Base-by-base conservation (phyloP, 2,888 invertebrate genomes). In the Chydorus sphaericus region DNA sequence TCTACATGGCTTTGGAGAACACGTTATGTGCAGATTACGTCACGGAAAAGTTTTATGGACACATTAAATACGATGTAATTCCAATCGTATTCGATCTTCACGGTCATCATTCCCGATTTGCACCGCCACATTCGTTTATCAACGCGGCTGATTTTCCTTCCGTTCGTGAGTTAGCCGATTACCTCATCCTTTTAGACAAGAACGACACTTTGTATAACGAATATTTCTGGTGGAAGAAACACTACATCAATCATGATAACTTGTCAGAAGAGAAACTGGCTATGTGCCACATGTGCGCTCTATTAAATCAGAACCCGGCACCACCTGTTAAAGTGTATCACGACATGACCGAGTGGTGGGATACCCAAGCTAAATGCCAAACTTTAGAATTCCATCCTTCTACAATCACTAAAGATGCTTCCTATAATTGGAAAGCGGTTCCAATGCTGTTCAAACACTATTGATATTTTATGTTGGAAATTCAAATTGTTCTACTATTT, bases 121-220 rank as follows among this genome's bases (percentile, higher is more conserved):
- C 94, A 2, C 96, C 96, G 0, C 82, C 85, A 67, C 82, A 87
- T 63, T 92, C 91, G 3, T 94, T 86, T 73, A 85, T 96, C 58
- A 94, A 96, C 71, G 91, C 96, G 23, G 94, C 96, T 67, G 93
- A 96, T 69, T 96, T 94, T 69, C 80, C 82, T 29, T 82, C 85
- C 23, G 85, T 94, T 0, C 81, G 82, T 65, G 85, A 87, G 62
- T 74, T 96, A 60, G 94, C 94, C 33, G 79, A 81, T 30, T 94
- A 93, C 71, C 75, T 96, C 56, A 80, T 81, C 60, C 78, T 83
- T 53, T 75, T 96, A 57, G 92, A 93, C 69, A 77, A 80, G 61
- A 85, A 96, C 69, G 90, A 92, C 67, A 80, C 81, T 44, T 75
- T 90, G 2, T 96, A 94, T 71, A 94, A 96, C 71, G 85, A 90